Base-by-base conservation (phyloP, 2,888 invertebrate genomes). In the Xanthostigma xanthostigma region DNA sequence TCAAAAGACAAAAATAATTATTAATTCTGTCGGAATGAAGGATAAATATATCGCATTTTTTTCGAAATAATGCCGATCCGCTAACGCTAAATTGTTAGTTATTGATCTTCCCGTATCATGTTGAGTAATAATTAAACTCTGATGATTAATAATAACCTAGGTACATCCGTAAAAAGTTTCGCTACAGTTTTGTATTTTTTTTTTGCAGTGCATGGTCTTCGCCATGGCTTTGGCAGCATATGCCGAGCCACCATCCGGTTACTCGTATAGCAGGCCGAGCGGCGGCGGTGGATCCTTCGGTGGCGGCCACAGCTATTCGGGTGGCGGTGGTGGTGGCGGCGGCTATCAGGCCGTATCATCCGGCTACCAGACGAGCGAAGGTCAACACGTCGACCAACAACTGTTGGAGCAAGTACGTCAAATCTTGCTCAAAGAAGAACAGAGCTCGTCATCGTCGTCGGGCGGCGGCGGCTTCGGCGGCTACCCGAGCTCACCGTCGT, bases 341-440 rank as follows among this genome's bases (percentile, higher is more conserved):
- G 82, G 82, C 59, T 84, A 82, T 72, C 78, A 77, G 55, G 78
- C 83, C 56, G 87, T 86, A 48, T 78, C 84, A 58, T 77, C 80
- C 56, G 88, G 88, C 56, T 79, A 77, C 71, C 84, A 84, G 66
- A 85, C 86, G 59, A 83, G 77, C 58, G 89, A 89, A 65, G 89
- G 89, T 53, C 84, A 84, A 60, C 77, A 82, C 67, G 86, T 89
- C 57, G 88, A 89, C 69, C 73, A 76, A 36, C 80, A 80, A 54
- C 78, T 89, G 56, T 75, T 89, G 55, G 88, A 89, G 62, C 85
- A 88, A 69, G 80, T 89, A 62, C 81, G 87, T 59, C 84, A 87
- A 66, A 87, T 89, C 69, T 77, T 89, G 55, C 75, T 89, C 58
- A 84, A 80, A 62, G 88, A 88, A 69, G 89, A 89, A 65, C 71